Conservation (phyloP, 2,888 invertebrate species). For the Eristalinus aeneus region DNA sequence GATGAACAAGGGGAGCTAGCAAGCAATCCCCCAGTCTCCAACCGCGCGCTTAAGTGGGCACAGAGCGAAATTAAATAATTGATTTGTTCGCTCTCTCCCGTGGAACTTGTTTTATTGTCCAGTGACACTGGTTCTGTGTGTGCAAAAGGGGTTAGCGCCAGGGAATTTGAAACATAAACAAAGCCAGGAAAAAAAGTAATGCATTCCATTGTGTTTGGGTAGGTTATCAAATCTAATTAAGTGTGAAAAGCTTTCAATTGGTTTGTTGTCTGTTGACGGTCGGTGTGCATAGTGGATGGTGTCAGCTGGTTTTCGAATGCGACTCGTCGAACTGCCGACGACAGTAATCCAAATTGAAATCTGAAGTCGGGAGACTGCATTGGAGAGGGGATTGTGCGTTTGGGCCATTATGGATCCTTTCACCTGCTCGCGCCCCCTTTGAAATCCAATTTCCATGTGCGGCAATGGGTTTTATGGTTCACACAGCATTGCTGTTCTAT, state of each 20-base stretch:
- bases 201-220: not conserved
- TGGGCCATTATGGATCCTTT: not conserved
- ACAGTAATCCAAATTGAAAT: slow-evolving; percentile 21
- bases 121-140: slow-evolving; percentile 17
- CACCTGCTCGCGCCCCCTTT: not conserved
- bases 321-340: not conserved
- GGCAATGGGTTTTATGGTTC: not conserved
- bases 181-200: not conserved
- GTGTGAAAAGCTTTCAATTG: slow-evolving; percentile 39
- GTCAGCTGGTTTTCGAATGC: slow-evolving; percentile 5
- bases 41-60: slow-evolving; percentile 32
- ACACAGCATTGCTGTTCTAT: not conserved
- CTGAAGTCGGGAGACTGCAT: slow-evolving; percentile 1
- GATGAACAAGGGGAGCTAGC: not conserved
- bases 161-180: not conserved
- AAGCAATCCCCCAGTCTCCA: not conserved
- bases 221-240: slow-evolving; percentile 41
- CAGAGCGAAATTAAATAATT: slow-evolving; percentile 54
- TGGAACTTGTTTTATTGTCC: slow-evolving; percentile 45
- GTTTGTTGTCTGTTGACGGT: not conserved
- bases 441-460: not conserved
- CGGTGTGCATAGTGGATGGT: not conserved
- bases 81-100: slow-evolving; percentile 36
- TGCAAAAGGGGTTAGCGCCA: not conserved
- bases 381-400: not conserved